These are phyloP conservation scores for Drosophila sordidula DNA, from an alignment of 2,888 invertebrate species.

Conservation along the genomic window DNA sequence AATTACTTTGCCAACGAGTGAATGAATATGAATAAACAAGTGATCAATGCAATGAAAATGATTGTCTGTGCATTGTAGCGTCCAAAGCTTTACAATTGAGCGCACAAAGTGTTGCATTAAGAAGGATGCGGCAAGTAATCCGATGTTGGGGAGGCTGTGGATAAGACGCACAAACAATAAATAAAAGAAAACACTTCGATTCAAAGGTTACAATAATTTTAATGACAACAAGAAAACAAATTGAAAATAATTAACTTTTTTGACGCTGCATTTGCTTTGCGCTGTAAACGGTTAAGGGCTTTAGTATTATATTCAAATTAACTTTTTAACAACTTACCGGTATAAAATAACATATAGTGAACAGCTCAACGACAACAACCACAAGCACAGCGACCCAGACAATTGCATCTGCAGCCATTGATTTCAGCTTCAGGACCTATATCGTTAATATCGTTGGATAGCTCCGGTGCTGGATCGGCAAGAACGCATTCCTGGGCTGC, in stretches of 20 bases:
- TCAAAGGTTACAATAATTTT: constrained; percentile 35
- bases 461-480: constrained; percentile 1
- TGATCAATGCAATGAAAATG: constrained; percentile 82
- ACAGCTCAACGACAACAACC: constrained; percentile 1
- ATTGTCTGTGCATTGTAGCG: constrained; percentile 68
- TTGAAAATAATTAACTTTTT: constrained; percentile 1
- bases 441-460: fast-evolving
- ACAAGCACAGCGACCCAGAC: neutral
- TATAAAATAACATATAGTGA: neutral
- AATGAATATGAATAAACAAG: constrained; percentile 82
- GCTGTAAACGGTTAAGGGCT: constrained; percentile 10
- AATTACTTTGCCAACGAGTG: constrained; percentile 84
- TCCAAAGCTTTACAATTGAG: constrained; percentile 72
- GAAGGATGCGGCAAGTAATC: constrained; percentile 1
- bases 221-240: constrained; percentile 36
- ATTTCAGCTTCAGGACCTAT: neutral
- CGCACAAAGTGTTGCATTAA: constrained; percentile 60
- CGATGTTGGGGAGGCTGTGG: neutral
- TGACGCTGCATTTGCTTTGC: too few species aligned
- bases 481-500: constrained; percentile 27
- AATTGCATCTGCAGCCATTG: constrained; percentile 4
- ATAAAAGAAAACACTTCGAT: constrained; percentile 24
- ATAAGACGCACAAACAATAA: constrained; percentile 3
- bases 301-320: neutral
- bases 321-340: neutral